Base-by-base conservation (phyloP, 2,888 invertebrate species). In the Boloria selene region DNA sequence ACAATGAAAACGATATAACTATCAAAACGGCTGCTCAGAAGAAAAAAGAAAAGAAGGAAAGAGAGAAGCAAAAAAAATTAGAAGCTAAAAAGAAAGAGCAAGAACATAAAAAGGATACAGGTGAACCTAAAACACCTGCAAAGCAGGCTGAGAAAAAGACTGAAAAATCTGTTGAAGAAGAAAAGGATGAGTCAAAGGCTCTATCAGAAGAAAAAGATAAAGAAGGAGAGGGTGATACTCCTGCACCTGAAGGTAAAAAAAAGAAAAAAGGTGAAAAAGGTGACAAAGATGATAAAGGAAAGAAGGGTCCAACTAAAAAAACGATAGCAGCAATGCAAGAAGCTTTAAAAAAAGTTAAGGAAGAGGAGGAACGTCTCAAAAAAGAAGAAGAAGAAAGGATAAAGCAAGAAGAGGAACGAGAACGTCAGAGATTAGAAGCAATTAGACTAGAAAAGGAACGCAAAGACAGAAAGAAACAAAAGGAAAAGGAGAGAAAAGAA, bases 291-390 rank as follows among this genome's bases (percentile, higher is more conserved):
- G 92, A 91, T 66, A 90, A 90, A 73, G 93, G 93, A 68, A 94
- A 93, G 76, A 94, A 93, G 80, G 96, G 97, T 16, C 96, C 97
- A 62, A 96, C 96, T 14, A 97, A 96, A 77, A 96, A 96, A 79
- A 95, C 96, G 67, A 95, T 98, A 72, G 96, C 96, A 68, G 97
- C 97, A 26, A 98, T 98, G 97, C 97, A 98, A 87, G 98, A 98
- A 85, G 96, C 96, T 17, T 92, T 97, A n/a, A 96, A 96, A 77
- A 97, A 97, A 80, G 93, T 96, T 1, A 96, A 96, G 80, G 98
- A 98, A 83, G 97, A 98, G 75, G 97, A 98, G 82, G 98, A 98
- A 81, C 93, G 95, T 52, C 74, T 91, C 61, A 80, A 94, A 70
- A 92, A 89, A 55, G 96, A 96, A 79, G 97, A 97, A 81, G 97